Percentiles rank a stretch among this genome's conserved stretches.
Conservation (phyloP, 2,113 vertebrate genomes). For the Edolisoma coerulescens region DNA sequence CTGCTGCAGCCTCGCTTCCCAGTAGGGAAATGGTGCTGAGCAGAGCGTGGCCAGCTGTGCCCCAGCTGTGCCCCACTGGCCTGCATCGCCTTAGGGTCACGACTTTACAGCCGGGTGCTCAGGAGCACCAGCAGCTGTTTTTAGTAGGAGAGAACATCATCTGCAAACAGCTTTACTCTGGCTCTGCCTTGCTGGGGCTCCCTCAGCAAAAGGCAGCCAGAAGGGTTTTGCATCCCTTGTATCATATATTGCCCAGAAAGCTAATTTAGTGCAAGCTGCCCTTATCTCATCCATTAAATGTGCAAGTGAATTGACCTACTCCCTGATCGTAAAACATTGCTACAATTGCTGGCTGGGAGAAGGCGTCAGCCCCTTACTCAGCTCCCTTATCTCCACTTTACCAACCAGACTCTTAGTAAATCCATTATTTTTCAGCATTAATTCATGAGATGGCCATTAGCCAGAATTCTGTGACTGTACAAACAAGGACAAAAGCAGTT, state of each 20-base stretch:
- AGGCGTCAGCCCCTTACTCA: not conserved
- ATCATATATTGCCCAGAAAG: not conserved
- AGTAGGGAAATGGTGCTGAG: not conserved
- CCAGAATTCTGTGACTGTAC: not conserved
- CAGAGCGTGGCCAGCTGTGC: not conserved
- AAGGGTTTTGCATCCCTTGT: not conserved
- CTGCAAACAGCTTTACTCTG: not conserved
- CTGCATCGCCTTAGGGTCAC: not conserved
- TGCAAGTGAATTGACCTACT: slow-evolving; percentile 1
- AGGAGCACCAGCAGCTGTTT: not conserved
- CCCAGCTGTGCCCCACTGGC: not conserved
- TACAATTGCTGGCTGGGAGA: not conserved
- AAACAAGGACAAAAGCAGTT: not conserved
- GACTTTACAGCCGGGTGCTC: not conserved
- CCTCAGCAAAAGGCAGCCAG: not conserved
- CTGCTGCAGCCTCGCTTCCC: not conserved
- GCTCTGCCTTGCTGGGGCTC: not conserved
- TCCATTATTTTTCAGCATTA: slow-evolving; percentile 23
- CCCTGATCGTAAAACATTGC: not conserved
- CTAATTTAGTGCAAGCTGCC: not conserved
- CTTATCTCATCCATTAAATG: slow-evolving; percentile 32
- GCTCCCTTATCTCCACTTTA: slow-evolving; percentile 21
- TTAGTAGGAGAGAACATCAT: not conserved
- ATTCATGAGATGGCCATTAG: not conserved
- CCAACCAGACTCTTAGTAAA: slow-evolving; percentile 2